Evolutionary conservation across 35 echinoderm and acorn worm genomes (phyloP).

Genomic region (Patiria miniata): DNA sequence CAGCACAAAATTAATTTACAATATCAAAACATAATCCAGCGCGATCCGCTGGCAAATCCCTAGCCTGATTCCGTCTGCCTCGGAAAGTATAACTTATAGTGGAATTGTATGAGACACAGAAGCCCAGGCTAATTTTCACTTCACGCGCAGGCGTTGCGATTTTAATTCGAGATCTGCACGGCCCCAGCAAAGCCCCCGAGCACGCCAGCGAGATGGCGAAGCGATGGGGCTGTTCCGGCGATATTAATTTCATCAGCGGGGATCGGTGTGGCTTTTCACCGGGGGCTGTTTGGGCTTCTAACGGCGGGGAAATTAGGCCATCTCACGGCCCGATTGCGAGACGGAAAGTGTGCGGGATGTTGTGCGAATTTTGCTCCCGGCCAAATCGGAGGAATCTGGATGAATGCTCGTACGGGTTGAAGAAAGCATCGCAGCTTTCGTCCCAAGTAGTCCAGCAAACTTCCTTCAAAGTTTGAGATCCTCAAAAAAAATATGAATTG

Average conservation of each 20-base stretch:
- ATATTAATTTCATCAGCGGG: constrained; percentile 20
- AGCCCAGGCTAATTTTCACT: constrained; percentile 14
- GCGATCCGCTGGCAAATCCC: background rate
- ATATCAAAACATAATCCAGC: constrained; percentile 34
- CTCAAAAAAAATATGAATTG: too few relatives aligned
- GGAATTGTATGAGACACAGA: background rate
- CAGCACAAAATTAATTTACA: constrained; percentile 23
- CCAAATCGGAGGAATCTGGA: too few relatives aligned
- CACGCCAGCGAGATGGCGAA: background rate
- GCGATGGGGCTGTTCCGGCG: background rate
- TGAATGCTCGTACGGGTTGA: too few relatives aligned
- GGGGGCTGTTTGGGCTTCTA: constrained; percentile 5
- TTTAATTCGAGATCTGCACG: constrained; percentile 1
- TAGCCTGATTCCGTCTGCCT: background rate
- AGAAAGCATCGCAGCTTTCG: too few relatives aligned
- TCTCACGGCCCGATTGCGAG: background rate
- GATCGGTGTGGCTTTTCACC: constrained; percentile 23
- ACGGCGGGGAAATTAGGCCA: background rate
- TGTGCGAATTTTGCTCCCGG: too few relatives aligned
- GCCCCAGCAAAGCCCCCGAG: background rate
- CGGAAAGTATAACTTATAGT: background rate
- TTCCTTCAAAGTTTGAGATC: too few relatives aligned
- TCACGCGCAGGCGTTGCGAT: background rate
- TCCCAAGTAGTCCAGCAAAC: too few relatives aligned
- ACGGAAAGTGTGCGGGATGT: too few relatives aligned